Percentiles rank a stretch among this genome's conserved stretches.
phyloP scores from a whole-genome alignment of 92 coral and sea anemone genomes.

The Pocillopora grandis region DNA sequence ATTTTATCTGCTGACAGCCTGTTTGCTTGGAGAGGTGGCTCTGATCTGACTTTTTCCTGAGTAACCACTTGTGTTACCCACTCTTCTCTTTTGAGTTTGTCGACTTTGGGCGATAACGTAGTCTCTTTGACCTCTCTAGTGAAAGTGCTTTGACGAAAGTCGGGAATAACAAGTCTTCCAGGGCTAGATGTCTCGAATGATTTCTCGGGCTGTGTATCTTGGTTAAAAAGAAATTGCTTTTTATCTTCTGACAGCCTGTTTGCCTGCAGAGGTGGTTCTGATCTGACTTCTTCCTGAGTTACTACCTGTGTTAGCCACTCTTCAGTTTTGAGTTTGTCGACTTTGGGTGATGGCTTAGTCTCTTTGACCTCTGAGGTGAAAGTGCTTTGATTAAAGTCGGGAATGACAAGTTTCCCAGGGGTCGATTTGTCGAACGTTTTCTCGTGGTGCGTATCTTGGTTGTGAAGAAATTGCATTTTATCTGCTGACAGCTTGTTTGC shows the following conservation, averaged over 20 bases:
- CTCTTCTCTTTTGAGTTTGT: not conserved
- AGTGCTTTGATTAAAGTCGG: not conserved
- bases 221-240: not conserved
- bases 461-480: not conserved
- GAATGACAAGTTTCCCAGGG: not conserved
- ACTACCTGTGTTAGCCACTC: not conserved
- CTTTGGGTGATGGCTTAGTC: not conserved
- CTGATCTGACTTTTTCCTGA: conserved; percentile 3
- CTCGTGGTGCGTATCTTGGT: not conserved
- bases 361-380: not conserved
- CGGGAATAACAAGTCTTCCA: not conserved
- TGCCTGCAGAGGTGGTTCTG: not conserved
- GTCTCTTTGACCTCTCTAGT: not conserved
- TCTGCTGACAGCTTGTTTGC: not conserved
- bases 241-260: conserved; percentile 1
- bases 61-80: not conserved
- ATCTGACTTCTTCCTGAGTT: not conserved
- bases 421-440: not conserved
- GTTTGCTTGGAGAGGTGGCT: not conserved
- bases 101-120: not conserved
- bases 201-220: not conserved
- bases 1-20: not conserved
- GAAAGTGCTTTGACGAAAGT: not conserved
- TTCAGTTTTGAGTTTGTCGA: not conserved
- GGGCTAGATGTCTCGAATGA: not conserved